These are phyloP conservation scores for Psilanteris sp. DNA, from an alignment of 1,140 invertebrate genomes.

Conservation along the genomic window DNA sequence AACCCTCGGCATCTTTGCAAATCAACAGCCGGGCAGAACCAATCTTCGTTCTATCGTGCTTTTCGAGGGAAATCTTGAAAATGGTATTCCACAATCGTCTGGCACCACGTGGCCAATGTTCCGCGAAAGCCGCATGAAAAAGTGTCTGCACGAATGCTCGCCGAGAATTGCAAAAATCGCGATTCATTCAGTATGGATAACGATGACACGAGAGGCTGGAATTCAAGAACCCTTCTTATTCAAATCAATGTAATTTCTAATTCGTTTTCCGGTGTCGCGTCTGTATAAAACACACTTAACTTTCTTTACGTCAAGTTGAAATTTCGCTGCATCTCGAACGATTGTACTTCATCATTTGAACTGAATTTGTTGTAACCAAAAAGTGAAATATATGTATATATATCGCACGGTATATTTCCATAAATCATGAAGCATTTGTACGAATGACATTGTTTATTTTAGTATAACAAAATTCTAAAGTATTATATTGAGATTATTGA, in stretches of 20 bases:
- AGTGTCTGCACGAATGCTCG: conserved; percentile 31
- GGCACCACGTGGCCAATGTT: conserved; percentile 29
- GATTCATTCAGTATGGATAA: conserved; percentile 18
- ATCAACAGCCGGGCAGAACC: conserved; percentile 25
- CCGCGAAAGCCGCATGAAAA: conserved; percentile 40
- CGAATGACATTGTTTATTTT: no score
- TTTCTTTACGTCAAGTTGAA: no score
- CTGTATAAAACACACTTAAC: no score
- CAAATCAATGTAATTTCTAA: conserved; percentile 27
- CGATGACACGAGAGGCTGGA: conserved; percentile 13
- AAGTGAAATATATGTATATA: no score
- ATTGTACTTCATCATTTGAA: no score
- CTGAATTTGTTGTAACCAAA: no score
- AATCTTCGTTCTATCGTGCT: conserved; percentile 14
- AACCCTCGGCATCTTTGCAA: conserved; percentile 14
- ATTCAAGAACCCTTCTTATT: neutral
- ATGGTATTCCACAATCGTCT: conserved; percentile 9
- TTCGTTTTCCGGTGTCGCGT: no score
- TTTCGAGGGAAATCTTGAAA: conserved; percentile 9
- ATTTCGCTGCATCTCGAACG: no score
- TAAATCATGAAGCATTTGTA: no score
- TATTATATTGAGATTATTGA: no score
- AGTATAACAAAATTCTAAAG: no score
- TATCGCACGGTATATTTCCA: no score
- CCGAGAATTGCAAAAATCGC: conserved; percentile 34